Evolutionary conservation across 1,140 invertebrate genomes (phyloP).

Genomic region (Ridgeia piscesae): DNA sequence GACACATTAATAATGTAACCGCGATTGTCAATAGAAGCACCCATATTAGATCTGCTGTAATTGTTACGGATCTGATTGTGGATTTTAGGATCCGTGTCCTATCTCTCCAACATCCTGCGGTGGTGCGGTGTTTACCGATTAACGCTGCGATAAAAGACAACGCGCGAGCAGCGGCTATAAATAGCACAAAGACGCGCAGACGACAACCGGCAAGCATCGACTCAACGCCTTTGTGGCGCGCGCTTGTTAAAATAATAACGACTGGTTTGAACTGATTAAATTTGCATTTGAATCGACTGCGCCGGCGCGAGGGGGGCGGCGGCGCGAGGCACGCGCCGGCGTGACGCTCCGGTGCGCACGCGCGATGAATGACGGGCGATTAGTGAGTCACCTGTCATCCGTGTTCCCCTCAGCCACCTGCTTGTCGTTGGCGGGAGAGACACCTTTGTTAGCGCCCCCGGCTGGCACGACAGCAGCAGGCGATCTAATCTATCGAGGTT

Average conservation of each 20-base stretch:
- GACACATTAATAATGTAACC: not conserved
- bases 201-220: not conserved
- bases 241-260: not conserved
- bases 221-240: not conserved
- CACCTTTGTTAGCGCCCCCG: not conserved
- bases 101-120: not conserved
- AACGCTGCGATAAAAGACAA: not conserved
- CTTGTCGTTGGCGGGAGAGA: not conserved
- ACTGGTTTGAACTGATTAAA: constrained; percentile 6
- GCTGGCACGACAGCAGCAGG: not conserved
- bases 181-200: not conserved
- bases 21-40: not conserved
- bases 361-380: not conserved
- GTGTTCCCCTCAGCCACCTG: not conserved
- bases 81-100: not conserved
- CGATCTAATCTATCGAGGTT: not conserved
- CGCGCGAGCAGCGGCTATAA: not conserved
- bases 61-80: not conserved
- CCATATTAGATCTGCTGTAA: not conserved
- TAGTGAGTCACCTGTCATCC: not conserved
- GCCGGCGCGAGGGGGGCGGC: no score
- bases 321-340: not conserved
- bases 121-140: not conserved
- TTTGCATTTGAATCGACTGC: not conserved
- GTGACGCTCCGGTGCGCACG: not conserved